Conservation (phyloP, 2,113 vertebrate genomes). For the Gobio gobio region DNA sequence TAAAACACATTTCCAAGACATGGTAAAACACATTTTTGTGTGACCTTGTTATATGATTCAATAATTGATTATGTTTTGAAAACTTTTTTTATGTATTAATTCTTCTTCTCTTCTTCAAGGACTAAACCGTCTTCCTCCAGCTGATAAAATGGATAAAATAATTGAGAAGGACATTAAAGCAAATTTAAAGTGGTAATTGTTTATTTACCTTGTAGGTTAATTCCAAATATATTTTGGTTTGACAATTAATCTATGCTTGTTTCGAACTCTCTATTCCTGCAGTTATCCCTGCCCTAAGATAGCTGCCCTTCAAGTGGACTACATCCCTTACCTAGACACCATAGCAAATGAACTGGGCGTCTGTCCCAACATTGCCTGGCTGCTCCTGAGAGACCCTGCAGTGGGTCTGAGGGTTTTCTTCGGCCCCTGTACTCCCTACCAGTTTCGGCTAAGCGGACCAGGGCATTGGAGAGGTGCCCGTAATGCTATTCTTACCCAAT, state of each 20-base stretch:
- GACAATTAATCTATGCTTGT: neutral
- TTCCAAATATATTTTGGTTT: neutral
- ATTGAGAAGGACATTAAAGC: conserved; percentile 72
- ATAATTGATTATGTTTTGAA: neutral
- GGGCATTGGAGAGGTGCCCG: conserved; percentile 86
- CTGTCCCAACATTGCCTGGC: conserved; percentile 74
- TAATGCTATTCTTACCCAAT: conserved; percentile 84
- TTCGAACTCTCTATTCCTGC: neutral
- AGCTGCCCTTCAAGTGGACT: conserved; percentile 75
- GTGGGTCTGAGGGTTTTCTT: conserved; percentile 82
- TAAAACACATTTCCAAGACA: too few species aligned
- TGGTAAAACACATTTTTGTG: too few species aligned
- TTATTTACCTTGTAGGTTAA: neutral
- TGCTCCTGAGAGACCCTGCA: conserved; percentile 82
- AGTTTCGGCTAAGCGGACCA: conserved; percentile 86
- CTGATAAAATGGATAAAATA: conserved; percentile 75
- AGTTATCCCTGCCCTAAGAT: conserved; percentile 56
- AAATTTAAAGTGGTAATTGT: conserved; percentile 72
- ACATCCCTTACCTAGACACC: conserved; percentile 80
- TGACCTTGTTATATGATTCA: too few species aligned
- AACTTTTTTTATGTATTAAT: neutral
- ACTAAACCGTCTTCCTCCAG: conserved; percentile 71
- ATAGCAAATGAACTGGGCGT: conserved; percentile 78
- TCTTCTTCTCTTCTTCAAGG: conserved; percentile 66
- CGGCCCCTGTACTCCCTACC: conserved; percentile 88